phyloP scores from a whole-genome alignment of 2,113 vertebrate genomes.

The Oenanthe oenanthe region DNA sequence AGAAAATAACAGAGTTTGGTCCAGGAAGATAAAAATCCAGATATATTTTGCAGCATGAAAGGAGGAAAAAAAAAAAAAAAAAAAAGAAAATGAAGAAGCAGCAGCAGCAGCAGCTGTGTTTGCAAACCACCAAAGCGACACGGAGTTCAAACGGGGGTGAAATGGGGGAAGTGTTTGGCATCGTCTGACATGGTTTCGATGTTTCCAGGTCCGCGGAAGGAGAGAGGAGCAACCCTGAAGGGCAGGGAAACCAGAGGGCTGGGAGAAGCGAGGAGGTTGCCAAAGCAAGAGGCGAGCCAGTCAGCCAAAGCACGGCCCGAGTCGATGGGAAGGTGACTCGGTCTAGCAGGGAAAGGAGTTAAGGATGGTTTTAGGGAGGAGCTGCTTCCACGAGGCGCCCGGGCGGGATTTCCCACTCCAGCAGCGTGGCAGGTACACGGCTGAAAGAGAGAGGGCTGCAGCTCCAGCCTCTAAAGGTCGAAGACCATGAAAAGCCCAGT shows the following conservation, averaged over 20 bases:
- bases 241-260: constrained; percentile 61
- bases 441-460: constrained; percentile 65
- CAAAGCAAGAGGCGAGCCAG: constrained; percentile 54
- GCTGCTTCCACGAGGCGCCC: constrained; percentile 55
- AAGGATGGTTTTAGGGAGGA: constrained; percentile 65
- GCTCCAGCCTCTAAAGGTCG: constrained; percentile 64
- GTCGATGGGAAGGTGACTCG: constrained; percentile 51
- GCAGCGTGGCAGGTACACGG: constrained; percentile 45
- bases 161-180: constrained; percentile 53
- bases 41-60: constrained; percentile 64
- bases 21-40: constrained; percentile 58
- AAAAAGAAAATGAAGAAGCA: neutral
- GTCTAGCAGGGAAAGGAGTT: constrained; percentile 62
- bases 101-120: constrained; percentile 37
- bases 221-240: constrained; percentile 25
- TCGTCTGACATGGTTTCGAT: constrained; percentile 30
- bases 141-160: constrained; percentile 46
- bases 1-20: constrained; percentile 57
- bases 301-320: constrained; percentile 52
- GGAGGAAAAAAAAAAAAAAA: neutral
- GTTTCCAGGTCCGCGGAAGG: constrained; percentile 9
- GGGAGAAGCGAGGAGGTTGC: constrained; percentile 66
- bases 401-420: constrained; percentile 64
- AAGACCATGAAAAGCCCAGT: constrained; percentile 63
- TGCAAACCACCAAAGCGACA: constrained; percentile 61